These are phyloP conservation scores for Mesitornis unicolor DNA, from an alignment of 2,113 vertebrate genomes.

Conservation along the genomic window DNA sequence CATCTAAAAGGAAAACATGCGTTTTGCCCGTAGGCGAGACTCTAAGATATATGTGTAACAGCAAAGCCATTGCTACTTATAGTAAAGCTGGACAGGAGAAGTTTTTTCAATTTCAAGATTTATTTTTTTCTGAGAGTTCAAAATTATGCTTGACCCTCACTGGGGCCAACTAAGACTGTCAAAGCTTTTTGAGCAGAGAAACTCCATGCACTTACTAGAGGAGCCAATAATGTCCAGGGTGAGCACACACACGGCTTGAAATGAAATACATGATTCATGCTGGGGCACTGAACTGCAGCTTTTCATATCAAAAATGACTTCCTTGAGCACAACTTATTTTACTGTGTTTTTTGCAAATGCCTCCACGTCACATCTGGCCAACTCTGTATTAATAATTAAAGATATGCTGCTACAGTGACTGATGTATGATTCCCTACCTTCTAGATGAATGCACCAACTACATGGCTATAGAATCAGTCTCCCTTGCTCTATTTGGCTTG, in stretches of 20 bases:
- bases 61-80: not conserved
- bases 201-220: not conserved
- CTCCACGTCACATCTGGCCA: constrained; percentile 10
- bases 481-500: constrained; percentile 35
- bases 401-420: not conserved
- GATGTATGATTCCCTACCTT: not conserved
- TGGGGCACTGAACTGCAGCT: not conserved
- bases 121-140: not conserved
- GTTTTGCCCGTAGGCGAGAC: not conserved
- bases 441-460: not conserved
- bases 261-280: not conserved
- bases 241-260: not conserved
- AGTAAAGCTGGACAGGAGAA: not conserved
- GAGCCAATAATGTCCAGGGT: not conserved
- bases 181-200: not conserved
- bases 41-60: not conserved
- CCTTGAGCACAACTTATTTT: not conserved
- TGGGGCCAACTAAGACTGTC: not conserved
- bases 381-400: constrained; percentile 34
- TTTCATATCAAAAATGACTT: not conserved
- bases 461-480: not conserved
- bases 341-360: constrained; percentile 19
- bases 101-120: not conserved
- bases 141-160: not conserved
- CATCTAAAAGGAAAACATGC: not conserved